Evolutionary conservation across 2,888 invertebrate genomes (phyloP).

Genomic region (Drosophila anomelani): DNA sequence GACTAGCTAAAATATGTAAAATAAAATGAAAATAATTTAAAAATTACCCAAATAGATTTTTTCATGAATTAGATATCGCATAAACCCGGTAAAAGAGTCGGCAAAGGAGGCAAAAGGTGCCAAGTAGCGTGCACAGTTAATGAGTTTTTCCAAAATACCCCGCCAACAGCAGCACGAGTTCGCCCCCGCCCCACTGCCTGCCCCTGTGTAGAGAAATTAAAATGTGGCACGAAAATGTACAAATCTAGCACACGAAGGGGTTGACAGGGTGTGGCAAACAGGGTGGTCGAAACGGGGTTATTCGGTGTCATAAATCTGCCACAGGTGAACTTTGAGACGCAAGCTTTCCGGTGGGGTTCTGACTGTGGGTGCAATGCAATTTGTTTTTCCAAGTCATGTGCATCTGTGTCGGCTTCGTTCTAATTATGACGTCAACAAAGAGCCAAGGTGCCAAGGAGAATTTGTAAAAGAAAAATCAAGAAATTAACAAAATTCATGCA

Average conservation of each 20-base stretch:
- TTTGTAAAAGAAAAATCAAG: neutral
- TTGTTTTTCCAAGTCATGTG: conserved; percentile 70
- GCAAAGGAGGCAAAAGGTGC: conserved; percentile 72
- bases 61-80: neutral
- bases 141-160: conserved; percentile 70
- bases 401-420: conserved; percentile 58
- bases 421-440: conserved; percentile 77
- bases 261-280: conserved; percentile 25
- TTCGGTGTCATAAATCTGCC: conserved; percentile 71
- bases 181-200: conserved; percentile 1
- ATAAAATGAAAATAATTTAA: no score
- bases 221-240: conserved; percentile 73
- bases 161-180: conserved; percentile 5
- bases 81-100: conserved; percentile 3
- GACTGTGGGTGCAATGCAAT: conserved; percentile 70
- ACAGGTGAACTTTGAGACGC: conserved; percentile 39
- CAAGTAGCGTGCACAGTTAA: conserved; percentile 81
- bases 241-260: conserved; percentile 66
- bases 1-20: no score
- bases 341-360: conserved; percentile 10
- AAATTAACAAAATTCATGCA: neutral
- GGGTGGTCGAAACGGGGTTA: conserved; percentile 38
- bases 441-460: conserved; percentile 17
- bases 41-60: neutral
- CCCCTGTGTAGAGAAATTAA: conserved; percentile 57